These are phyloP conservation scores for Trialeurodes vaporariorum DNA, from an alignment of 1,140 invertebrate species.

Conservation along the genomic window DNA sequence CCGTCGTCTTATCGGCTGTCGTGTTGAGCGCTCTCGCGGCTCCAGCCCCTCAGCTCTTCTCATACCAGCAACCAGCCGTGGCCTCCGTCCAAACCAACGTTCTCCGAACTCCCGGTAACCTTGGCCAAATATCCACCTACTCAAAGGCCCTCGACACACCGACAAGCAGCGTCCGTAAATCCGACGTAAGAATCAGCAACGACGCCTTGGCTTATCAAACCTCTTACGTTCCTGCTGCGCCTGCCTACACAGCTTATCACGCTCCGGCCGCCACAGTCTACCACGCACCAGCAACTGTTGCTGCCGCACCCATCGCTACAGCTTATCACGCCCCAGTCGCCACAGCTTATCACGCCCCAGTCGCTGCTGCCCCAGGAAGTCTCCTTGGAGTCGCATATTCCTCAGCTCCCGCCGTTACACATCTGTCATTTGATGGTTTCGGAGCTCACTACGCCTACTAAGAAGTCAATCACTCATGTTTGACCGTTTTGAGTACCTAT, in stretches of 20 bases:
- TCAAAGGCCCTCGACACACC: slow-evolving; percentile 32
- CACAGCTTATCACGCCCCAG: slow-evolving; percentile 21
- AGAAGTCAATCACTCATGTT: no score
- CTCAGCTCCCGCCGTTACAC: slow-evolving; percentile 32
- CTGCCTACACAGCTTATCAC: slow-evolving; percentile 14
- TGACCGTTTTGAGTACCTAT: no score
- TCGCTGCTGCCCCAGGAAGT: slow-evolving; percentile 22
- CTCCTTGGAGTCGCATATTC: slow-evolving; percentile 18
- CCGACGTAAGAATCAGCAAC: slow-evolving; percentile 34
- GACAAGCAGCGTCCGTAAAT: slow-evolving; percentile 31
- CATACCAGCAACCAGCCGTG: slow-evolving; percentile 24
- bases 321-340: slow-evolving; percentile 17
- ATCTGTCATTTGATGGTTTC: slow-evolving; percentile 37
- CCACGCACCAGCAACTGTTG: slow-evolving; percentile 17
- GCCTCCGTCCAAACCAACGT: slow-evolving; percentile 29
- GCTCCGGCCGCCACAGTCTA: slow-evolving; percentile 19
- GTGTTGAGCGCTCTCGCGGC: slow-evolving; percentile 15
- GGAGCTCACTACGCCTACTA: slow-evolving; percentile 38
- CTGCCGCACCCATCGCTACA: slow-evolving; percentile 12
- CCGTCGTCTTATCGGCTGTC: slow-evolving; percentile 19
- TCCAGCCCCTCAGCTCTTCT: slow-evolving; percentile 17
- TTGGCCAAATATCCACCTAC: slow-evolving; percentile 31
- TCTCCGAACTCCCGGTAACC: slow-evolving; percentile 29
- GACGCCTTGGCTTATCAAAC: slow-evolving; percentile 23
- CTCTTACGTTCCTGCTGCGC: slow-evolving; percentile 18